These are phyloP conservation scores for Drosophila pandora DNA, from an alignment of 1,140 invertebrate species.

Conservation along the genomic window DNA sequence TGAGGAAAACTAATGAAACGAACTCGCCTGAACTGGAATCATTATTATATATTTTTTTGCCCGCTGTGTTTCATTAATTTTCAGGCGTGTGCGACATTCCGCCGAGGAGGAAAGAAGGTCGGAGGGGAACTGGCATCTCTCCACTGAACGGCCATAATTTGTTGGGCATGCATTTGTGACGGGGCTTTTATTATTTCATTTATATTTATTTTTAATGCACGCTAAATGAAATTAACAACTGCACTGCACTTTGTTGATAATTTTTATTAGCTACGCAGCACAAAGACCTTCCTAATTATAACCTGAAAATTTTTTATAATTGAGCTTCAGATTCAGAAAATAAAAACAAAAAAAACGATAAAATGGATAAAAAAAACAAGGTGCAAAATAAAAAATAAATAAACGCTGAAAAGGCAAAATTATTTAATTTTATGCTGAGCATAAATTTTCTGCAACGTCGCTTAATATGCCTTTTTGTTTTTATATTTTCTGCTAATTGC, in stretches of 20 bases:
- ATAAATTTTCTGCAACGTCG: constrained; percentile 67
- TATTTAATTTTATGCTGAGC: constrained; percentile 49
- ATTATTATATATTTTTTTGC: constrained; percentile 13
- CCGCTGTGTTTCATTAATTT: constrained; percentile 45
- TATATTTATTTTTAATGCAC: constrained; percentile 37
- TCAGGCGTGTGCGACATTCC: constrained; percentile 50
- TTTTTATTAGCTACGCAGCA: constrained; percentile 57
- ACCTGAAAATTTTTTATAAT: constrained; percentile 66
- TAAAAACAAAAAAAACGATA: constrained; percentile 13
- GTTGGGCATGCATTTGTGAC: constrained; percentile 44
- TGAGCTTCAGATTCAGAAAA: constrained; percentile 33
- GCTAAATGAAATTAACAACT: constrained; percentile 66
- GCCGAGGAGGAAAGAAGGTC: background rate
- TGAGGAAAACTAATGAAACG: constrained; percentile 45
- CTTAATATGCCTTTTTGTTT: constrained; percentile 51
- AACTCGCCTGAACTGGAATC: constrained; percentile 30
- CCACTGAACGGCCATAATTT: constrained; percentile 46
- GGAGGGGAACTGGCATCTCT: constrained; percentile 26
- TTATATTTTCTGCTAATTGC: constrained; percentile 54
- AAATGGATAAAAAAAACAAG: constrained; percentile 10
- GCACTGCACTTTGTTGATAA: constrained; percentile 43
- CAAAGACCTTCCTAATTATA: constrained; percentile 69
- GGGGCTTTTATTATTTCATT: constrained; percentile 35
- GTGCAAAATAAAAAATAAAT: background rate
- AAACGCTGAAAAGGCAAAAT: constrained; percentile 17